Base-by-base conservation (phyloP, 2,888 invertebrate genomes). In the Lysandra bellargus region DNA sequence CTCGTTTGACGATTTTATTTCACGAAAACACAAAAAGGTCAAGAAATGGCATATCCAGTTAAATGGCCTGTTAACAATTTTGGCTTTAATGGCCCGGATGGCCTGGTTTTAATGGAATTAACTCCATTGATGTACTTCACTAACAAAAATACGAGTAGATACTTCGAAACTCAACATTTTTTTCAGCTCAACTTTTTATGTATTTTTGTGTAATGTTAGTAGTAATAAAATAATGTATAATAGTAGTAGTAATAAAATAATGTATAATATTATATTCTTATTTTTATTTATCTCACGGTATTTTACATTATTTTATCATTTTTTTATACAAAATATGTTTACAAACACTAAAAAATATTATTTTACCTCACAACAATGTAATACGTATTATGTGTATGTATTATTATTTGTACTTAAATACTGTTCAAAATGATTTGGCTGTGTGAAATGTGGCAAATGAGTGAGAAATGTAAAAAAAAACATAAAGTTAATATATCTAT, bases 51-150 rank as follows among this genome's bases (percentile, higher is more conserved):
- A 37, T 69, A 69, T 33, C 33, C 33, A 69, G 69, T 69, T 69
- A 4, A 69, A 33, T 69, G 69, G 33, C 33, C 33, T 33, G 69
- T 69, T 3, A 69, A 69, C 33, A 64, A 69, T 69, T 69, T 69
- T 69, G 69, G 33, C 33, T 69, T 69, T 69, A 69, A 69, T 69
- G 69, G 33, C 33, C 33, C 69, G 69, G 33, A 37, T 33, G 33
- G 33, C 33, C 69, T 69, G 69, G 69, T 69, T 69, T 69, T 69
- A 69, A 69, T 14, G 37, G 17, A 69, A 69, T 69, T 69, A 33
- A 69, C 5, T 69, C 69, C 14, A 33, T 69, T 61, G n/a, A 69
- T 33, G 4, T 69, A 9, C 69, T 33, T 12, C 14, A 12, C 69
- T 4, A 33, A 9, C 6, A 23, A 69, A 37, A 69, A 37, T 37